Base-by-base conservation (phyloP, 1,140 invertebrate genomes). In the Brachionus sp. region DNA sequence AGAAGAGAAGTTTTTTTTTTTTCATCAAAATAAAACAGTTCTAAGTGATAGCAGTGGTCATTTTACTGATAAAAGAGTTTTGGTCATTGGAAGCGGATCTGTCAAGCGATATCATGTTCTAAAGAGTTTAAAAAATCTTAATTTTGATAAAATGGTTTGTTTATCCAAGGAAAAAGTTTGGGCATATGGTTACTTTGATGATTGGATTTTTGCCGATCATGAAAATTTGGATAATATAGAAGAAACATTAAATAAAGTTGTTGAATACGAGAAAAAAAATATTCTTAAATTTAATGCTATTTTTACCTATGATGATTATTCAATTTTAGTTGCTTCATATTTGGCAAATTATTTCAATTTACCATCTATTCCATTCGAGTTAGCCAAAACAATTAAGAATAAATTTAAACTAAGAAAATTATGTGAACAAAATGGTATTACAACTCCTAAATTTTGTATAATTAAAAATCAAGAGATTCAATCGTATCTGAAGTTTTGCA, bases 281-380 rank as follows among this genome's bases (percentile, higher is more conserved):
- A 0, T 2, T 13, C 5, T 37, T 9, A 19, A 44, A 80, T 80
- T 80, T 16, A 10, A 80, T 66, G 77, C 77, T 44, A 64, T 80
- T 62, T 57, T 80, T 42, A 80, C 77, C 7, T 62, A 42, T 35
- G 77, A 80, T 44, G 77, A 66, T 23, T 62, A 64, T 37, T 80
- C 46, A 13, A 33, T 25, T 19, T 16, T 80, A 16, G 12, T 62
- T 29, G 16, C 77, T 9, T 62, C 50, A 9, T 80, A 29, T 80
- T 12, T 80, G 33, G 77, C 77, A 37, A 80, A 66, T 62, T 19
- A 57, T 19, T 80, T 80, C 13, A 13, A 25, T n/a, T 29, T 80
- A 44, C 62, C 77, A 10, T 57, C 50, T 13, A 80, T 80, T 39
- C 50, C 50, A 23, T 80, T 37, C 12, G 50, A 80, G 33, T 16